A percentile compares a stretch with the other conserved stretches of the same genome.
Evolutionary conservation across 2,797 vertebrate genomes (phyloP).

Genomic region (Pipistrellus kuhlii): DNA sequence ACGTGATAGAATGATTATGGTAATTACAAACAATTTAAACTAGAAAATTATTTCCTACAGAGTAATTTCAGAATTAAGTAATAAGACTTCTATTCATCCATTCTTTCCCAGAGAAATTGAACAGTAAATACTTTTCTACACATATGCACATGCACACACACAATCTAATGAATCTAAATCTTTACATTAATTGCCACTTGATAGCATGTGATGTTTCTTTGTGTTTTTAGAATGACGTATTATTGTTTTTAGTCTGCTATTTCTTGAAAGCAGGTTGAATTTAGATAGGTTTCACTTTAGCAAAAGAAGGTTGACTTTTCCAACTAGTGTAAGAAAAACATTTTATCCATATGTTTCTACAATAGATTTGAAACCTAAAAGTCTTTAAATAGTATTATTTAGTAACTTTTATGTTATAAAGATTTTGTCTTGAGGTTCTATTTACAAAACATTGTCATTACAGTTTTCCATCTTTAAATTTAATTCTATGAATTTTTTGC

Average conservation of each 20-base stretch:
- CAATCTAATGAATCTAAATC: neutral
- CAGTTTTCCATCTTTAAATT: neutral
- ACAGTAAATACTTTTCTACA: neutral
- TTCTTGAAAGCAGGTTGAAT: constrained; percentile 43
- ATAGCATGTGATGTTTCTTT: neutral
- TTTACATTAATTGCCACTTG: neutral
- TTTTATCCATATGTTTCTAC: neutral
- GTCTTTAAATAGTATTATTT: constrained; percentile 18
- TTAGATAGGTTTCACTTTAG: constrained; percentile 47
- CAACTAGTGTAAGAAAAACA: neutral
- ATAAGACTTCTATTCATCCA: constrained; percentile 12
- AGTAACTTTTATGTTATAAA: constrained; percentile 42
- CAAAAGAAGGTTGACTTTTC: neutral
- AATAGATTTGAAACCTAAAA: constrained; percentile 38
- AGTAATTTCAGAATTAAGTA: constrained; percentile 49
- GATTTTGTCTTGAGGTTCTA: neutral
- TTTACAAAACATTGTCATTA: neutral
- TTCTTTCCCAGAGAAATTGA: constrained; percentile 23
- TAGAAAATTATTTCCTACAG: constrained; percentile 16
- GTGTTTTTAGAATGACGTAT: neutral
- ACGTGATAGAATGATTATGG: constrained; percentile 1
- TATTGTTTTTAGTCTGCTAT: constrained; percentile 56
- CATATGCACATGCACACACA: neutral
- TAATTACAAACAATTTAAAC: constrained; percentile 49
- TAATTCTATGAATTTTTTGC: neutral